Evolutionary conservation across 1,140 invertebrate genomes (phyloP), one percentile per base, ranked within the genome.

Genomic region (Drosophila hydei): DNA sequence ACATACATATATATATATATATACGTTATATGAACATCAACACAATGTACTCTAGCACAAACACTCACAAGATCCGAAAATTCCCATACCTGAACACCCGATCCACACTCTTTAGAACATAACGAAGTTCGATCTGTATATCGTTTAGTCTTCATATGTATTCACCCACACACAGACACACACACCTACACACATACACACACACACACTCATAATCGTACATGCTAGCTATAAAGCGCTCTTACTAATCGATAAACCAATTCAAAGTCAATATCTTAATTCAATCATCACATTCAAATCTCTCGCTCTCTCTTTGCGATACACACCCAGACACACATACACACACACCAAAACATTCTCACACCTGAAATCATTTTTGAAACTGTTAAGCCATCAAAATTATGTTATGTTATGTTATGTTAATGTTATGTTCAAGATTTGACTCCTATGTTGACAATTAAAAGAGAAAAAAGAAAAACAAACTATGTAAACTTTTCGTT

Each of bases 1-100:
- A 50, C 21, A 75, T 79, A 76, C 56, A 69, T 45, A 72, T 9
- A 45, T 45, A 21, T 21, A 21, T 42, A 42, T 42, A 42, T 14
- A 52, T 36, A 67, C 50, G 45, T 23, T 48, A 48, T 25, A 48
- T 25, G 23, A 56, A 58, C 54, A 48, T 60, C 25, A 63, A 83
- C 71, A 71, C 75, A 74, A 70, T 77, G 79, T 77, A 81, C 78
- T 83, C 79, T 81, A 77, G 63, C 70, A 55, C 69, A 58, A 38
- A 50, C 55, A 42, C 63, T 40, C 42, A 60, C 68, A 56, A 42
- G 9, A 56, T 21, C 54, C 54, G 3, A 45, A 27, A 58, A n/a
- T 11, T 33, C 30, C 33, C 60, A 27, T 42, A 42, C 38, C 38
- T 6, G n/a, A 16, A 42, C 38, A 42, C n/a, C 38, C n/a, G 6